A percentile compares a stretch with the other conserved stretches of the same genome.
phyloP scores from a whole-genome alignment of 53 echinoderm and acorn worm genomes.

The Holothuria scabra region DNA sequence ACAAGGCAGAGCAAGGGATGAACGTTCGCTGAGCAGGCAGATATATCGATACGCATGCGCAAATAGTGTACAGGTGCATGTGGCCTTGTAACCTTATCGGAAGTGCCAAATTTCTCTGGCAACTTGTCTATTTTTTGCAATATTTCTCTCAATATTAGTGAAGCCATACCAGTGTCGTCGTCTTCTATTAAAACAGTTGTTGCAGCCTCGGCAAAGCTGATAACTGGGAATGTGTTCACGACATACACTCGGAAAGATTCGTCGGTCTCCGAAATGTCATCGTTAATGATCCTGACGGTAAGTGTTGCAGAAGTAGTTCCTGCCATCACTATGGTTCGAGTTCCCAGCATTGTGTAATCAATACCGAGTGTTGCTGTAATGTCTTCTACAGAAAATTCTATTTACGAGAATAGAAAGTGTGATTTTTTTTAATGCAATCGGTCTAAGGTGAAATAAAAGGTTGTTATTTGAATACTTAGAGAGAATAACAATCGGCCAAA shows the following conservation, averaged over 20 bases:
- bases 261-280: not conserved
- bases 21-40: no score
- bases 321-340: not conserved
- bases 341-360: not conserved
- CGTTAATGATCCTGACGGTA: not conserved
- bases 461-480: no score
- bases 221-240: not conserved
- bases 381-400: constrained; percentile 6
- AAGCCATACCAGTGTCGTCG: constrained; percentile 5
- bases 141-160: not conserved
- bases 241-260: constrained; percentile 14
- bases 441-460: no score
- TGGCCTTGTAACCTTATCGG: no score
- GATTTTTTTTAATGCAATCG: no score
- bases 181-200: constrained; percentile 17
- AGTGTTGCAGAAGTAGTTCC: not conserved
- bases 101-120: no score
- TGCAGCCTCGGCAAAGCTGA: not conserved
- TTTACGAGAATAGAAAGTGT: no score
- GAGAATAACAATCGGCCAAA: no score
- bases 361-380: not conserved
- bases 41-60: no score
- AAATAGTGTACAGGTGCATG: no score
- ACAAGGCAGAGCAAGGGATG: no score
- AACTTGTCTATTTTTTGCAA: no score